Conservation (phyloP, 2,797 vertebrate genomes). For the Darevskia nairensis region DNA sequence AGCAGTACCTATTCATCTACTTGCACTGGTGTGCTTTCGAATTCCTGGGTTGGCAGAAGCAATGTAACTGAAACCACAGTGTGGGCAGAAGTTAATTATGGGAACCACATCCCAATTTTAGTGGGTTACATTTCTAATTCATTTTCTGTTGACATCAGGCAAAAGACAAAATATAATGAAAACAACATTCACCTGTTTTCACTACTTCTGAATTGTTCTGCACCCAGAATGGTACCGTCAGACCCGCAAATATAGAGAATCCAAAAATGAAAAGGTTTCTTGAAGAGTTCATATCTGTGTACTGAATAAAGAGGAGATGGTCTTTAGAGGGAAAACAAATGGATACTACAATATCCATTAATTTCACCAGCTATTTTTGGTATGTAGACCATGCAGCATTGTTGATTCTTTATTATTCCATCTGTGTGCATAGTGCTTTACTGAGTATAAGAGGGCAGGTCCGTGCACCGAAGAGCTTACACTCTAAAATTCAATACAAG, state of each 20-base stretch:
- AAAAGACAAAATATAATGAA: background rate
- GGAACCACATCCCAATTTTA: background rate
- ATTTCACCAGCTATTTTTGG: background rate
- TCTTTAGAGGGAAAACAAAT: conserved; percentile 12
- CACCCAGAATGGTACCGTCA: conserved; percentile 93
- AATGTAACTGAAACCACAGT: background rate
- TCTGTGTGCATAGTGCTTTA: background rate
- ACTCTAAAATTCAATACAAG: background rate
- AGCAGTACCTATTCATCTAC: too few relatives aligned
- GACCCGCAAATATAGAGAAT: conserved; percentile 92
- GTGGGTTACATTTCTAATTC: background rate
- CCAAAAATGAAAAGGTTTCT: conserved; percentile 97
- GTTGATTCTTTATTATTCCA: too few relatives aligned
- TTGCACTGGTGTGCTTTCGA: too few relatives aligned
- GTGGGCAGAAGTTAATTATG: background rate
- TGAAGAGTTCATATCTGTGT: conserved; percentile 95
- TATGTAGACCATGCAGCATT: background rate
- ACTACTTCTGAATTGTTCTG: conserved; percentile 82
- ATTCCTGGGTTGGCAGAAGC: too few relatives aligned
- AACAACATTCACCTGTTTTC: conserved; percentile 84
- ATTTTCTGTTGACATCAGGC: background rate
- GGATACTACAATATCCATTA: background rate
- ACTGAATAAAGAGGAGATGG: conserved; percentile 78
- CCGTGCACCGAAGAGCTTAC: background rate
- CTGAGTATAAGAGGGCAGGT: background rate